Evolutionary conservation across 2,888 invertebrate genomes (phyloP).

Genomic region (Dynastes tityus): DNA sequence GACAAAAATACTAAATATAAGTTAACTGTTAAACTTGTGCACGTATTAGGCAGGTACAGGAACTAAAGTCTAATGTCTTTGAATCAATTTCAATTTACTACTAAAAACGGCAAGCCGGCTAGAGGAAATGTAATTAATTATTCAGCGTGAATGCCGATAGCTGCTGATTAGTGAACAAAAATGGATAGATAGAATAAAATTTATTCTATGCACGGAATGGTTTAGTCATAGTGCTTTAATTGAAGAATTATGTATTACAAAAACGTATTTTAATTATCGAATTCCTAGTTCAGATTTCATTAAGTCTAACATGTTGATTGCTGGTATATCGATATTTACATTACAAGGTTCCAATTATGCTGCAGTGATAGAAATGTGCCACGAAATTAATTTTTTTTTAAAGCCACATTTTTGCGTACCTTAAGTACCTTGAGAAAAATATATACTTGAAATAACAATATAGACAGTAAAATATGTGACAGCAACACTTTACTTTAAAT

Average conservation of each 20-base stretch:
- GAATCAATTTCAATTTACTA: conserved; percentile 21
- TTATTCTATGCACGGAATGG: conserved; percentile 19
- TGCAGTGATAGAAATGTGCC: not conserved
- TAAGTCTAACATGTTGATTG: not conserved
- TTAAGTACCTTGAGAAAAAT: too few species aligned
- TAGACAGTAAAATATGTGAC: too few species aligned
- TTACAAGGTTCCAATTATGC: not conserved
- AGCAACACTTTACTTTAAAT: too few species aligned
- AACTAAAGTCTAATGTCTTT: conserved; percentile 16
- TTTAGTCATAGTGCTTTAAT: conserved; percentile 1
- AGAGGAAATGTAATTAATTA: conserved; percentile 42
- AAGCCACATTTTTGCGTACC: too few species aligned
- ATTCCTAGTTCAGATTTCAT: not conserved
- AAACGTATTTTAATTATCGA: conserved; percentile 26
- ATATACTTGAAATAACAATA: too few species aligned
- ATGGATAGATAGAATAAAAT: conserved; percentile 25
- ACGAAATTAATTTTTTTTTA: too few species aligned
- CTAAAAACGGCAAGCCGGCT: conserved; percentile 24
- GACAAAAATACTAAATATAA: conserved; percentile 1
- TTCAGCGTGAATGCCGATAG: conserved; percentile 37
- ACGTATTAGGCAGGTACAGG: conserved; percentile 21
- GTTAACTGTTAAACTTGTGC: conserved; percentile 22
- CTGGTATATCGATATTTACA: not conserved
- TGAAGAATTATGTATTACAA: conserved; percentile 7
- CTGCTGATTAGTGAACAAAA: conserved; percentile 29